phyloP scores from a whole-genome alignment of 2,113 vertebrate species.

The Sturnus vulgaris region DNA sequence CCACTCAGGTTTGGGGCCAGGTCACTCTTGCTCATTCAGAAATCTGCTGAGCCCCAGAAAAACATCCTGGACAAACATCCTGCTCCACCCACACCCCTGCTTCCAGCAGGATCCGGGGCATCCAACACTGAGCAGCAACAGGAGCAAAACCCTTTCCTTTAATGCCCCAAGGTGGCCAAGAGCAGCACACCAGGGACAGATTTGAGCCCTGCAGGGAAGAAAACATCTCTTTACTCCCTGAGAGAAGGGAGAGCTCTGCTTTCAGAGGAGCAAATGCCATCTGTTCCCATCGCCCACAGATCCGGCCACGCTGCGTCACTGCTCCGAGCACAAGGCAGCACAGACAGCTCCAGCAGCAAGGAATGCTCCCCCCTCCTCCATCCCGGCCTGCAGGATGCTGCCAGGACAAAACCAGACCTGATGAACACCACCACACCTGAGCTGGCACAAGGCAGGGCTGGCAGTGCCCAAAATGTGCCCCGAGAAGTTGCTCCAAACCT shows the following conservation, averaged over 20 bases:
- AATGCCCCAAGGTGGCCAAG: not conserved
- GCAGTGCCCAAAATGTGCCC: accelerated
- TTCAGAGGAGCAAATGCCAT: constrained; percentile 28
- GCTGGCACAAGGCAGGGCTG: accelerated
- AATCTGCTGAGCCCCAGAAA: not conserved
- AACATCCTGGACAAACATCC: not conserved
- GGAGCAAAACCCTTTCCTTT: not conserved
- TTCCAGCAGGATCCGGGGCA: not conserved
- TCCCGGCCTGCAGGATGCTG: not conserved
- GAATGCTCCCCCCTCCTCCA: not conserved
- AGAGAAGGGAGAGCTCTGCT: not conserved
- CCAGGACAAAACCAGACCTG: not conserved
- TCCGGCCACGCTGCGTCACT: not conserved
- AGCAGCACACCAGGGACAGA: not conserved
- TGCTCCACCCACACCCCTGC: not conserved
- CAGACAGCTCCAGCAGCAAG: not conserved
- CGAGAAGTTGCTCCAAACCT: not conserved
- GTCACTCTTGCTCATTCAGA: not conserved
- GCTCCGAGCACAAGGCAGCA: not conserved
- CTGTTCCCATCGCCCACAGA: constrained; percentile 35
- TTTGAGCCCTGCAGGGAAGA: not conserved
- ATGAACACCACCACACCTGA: not conserved
- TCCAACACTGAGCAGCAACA: not conserved
- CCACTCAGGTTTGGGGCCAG: not conserved
- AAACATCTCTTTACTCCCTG: not conserved